Percentiles rank a stretch among this genome's conserved stretches.
Evolutionary conservation across 2,797 vertebrate species (phyloP).

Genomic region (Poeciliopsis infans): DNA sequence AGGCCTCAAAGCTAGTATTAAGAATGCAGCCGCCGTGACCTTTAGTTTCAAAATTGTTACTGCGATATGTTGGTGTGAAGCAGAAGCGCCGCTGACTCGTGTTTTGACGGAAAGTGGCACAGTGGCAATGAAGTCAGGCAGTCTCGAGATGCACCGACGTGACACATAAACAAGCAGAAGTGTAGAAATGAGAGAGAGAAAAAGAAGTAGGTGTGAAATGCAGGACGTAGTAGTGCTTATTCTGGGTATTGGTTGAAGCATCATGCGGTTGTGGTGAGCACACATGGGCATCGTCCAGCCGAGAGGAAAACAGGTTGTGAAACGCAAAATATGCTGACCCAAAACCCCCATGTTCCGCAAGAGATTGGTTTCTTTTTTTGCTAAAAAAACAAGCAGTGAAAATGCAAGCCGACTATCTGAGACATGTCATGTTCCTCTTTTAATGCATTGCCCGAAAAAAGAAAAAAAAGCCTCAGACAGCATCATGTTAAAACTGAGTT

Average conservation of each 20-base stretch:
- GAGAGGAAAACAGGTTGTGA: slow-evolving; percentile 65
- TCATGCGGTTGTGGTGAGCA: slow-evolving; percentile 62
- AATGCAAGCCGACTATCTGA: slow-evolving; percentile 35
- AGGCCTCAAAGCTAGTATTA: slow-evolving; percentile 12
- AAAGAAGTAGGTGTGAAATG: slow-evolving; percentile 39
- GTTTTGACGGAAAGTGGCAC: slow-evolving; percentile 25
- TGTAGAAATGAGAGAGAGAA: slow-evolving; percentile 1
- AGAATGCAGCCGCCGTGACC: slow-evolving; percentile 20
- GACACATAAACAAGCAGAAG: slow-evolving; percentile 50
- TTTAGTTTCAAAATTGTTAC: slow-evolving; percentile 40
- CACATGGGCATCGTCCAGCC: slow-evolving; percentile 36
- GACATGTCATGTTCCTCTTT: slow-evolving; percentile 42
- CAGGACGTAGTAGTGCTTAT: slow-evolving; percentile 45
- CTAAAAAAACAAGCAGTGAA: slow-evolving; percentile 25
- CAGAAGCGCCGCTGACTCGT: slow-evolving; percentile 41
- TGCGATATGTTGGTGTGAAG: slow-evolving; percentile 25
- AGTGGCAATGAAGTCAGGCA: slow-evolving; percentile 51
- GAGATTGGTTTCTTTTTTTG: slow-evolving; percentile 46
- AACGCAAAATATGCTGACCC: slow-evolving; percentile 70
- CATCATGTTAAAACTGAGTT: neutral
- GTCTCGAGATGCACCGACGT: slow-evolving; percentile 27
- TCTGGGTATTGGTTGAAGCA: slow-evolving; percentile 42
- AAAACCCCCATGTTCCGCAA: slow-evolving; percentile 65
- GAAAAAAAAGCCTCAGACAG: neutral
- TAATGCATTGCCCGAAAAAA: neutral